phyloP scores from a whole-genome alignment of 2,888 invertebrate species.

The Amblyjoppa proteus region DNA sequence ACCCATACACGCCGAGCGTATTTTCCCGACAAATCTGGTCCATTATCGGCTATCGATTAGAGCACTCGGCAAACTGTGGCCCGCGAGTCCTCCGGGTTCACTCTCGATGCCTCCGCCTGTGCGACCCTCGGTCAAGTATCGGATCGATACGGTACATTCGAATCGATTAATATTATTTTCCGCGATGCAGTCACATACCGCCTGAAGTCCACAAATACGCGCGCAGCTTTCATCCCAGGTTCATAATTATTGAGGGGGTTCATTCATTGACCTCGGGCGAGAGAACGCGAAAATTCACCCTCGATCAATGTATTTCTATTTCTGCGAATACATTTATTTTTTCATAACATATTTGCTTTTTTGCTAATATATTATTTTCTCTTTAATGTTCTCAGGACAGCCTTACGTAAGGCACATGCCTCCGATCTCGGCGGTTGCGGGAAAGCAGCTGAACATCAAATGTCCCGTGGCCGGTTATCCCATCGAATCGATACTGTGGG shows the following conservation, averaged over 20 bases:
- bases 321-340: no score
- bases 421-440: conserved; percentile 85
- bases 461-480: conserved; percentile 87
- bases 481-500: conserved; percentile 86
- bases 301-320: no score
- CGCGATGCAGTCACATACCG: neutral
- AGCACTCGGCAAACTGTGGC: conserved; percentile 65
- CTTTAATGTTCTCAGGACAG: conserved; percentile 80
- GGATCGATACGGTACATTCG: conserved; percentile 57
- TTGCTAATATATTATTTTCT: neutral
- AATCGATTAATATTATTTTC: conserved; percentile 64
- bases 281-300: no score
- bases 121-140: conserved; percentile 51
- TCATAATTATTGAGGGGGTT: no score
- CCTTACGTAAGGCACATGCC: conserved; percentile 84
- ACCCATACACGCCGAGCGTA: conserved; percentile 58
- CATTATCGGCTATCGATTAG: conserved; percentile 70
- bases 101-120: conserved; percentile 27
- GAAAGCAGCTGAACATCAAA: conserved; percentile 85
- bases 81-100: conserved; percentile 50
- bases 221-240: no score
- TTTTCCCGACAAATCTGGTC: conserved; percentile 69
- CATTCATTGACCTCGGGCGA: no score
- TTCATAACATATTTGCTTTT: no score
- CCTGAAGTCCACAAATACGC: neutral